These are phyloP conservation scores for Drosophila littoralis DNA, from an alignment of 1,140 invertebrate species.

Conservation along the genomic window DNA sequence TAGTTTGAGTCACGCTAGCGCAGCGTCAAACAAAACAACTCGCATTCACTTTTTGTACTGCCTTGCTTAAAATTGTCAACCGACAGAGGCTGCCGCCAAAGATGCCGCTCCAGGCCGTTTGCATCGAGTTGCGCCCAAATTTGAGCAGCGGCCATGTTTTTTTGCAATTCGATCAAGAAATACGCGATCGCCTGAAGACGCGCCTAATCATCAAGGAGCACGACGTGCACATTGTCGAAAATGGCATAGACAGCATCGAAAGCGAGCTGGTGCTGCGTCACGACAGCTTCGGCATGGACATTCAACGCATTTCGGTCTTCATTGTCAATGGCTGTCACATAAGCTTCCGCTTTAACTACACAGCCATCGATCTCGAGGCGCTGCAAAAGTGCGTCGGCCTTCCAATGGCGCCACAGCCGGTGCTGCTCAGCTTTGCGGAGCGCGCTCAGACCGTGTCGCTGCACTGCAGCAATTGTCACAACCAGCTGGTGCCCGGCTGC, in stretches of 20 bases:
- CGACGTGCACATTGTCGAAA: slow-evolving; percentile 50
- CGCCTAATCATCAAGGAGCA: slow-evolving; percentile 55
- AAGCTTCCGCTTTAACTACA: slow-evolving; percentile 65
- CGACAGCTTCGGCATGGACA: slow-evolving; percentile 58
- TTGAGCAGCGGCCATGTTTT: slow-evolving; percentile 51
- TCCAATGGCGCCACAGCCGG: slow-evolving; percentile 14
- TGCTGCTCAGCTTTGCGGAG: slow-evolving; percentile 34
- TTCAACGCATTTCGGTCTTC: slow-evolving; percentile 49
- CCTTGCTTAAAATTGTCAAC: slow-evolving; percentile 3
- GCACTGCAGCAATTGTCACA: slow-evolving; percentile 42
- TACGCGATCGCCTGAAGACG: slow-evolving; percentile 31
- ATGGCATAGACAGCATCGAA: not conserved
- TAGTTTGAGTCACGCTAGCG: not conserved
- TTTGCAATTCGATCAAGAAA: slow-evolving; percentile 43
- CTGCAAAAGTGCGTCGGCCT: slow-evolving; percentile 34
- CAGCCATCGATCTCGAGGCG: slow-evolving; percentile 45
- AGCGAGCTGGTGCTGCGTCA: slow-evolving; percentile 39
- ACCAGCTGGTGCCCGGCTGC: slow-evolving; percentile 26
- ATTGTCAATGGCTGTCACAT: slow-evolving; percentile 35
- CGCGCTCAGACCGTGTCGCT: slow-evolving; percentile 17
- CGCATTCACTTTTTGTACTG: slow-evolving; percentile 3
- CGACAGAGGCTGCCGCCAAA: slow-evolving; percentile 6
- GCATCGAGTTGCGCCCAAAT: slow-evolving; percentile 68
- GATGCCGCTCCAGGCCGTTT: slow-evolving; percentile 54
- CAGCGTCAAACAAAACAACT: slow-evolving; percentile 10